phyloP scores from a whole-genome alignment of 2,888 invertebrate genomes.

The Xylophagus ater region DNA sequence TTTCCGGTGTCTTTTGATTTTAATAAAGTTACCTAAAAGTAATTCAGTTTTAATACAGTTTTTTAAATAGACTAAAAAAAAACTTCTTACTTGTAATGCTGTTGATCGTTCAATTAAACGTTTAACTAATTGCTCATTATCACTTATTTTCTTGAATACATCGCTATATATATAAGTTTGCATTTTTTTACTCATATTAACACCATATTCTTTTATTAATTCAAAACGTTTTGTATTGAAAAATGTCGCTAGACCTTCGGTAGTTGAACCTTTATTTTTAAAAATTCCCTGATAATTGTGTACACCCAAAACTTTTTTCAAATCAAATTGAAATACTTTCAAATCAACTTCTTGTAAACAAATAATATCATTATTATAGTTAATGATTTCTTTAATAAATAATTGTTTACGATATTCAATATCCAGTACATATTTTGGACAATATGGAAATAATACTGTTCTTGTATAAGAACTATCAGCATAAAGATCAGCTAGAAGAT shows the following conservation, averaged over 20 bases:
- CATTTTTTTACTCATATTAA: conserved; percentile 50
- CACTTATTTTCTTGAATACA: conserved; percentile 50
- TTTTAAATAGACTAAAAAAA: not conserved
- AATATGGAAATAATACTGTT: conserved; percentile 67
- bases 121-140: conserved; percentile 45
- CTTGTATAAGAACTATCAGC: conserved; percentile 72
- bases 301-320: conserved; percentile 47
- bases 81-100: conserved; percentile 45
- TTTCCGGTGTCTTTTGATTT: conserved; percentile 46
- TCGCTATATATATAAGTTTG: conserved; percentile 43
- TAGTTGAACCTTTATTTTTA: conserved; percentile 58
- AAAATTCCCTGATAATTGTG: conserved; percentile 50
- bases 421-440: conserved; percentile 66
- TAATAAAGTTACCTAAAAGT: conserved; percentile 42
- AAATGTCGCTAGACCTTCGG: conserved; percentile 75
- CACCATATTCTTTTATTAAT: conserved; percentile 42
- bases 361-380: conserved; percentile 82
- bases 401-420: conserved; percentile 82
- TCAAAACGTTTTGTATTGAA: conserved; percentile 58
- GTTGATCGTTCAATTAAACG: conserved; percentile 55
- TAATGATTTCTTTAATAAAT: conserved; percentile 62
- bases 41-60: not conserved
- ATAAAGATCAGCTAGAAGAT: conserved; percentile 84
- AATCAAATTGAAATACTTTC: conserved; percentile 59
- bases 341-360: conserved; percentile 89